These are phyloP conservation scores for Eulemur rubriventer DNA, from an alignment of 2,797 vertebrate genomes.

Conservation along the genomic window DNA sequence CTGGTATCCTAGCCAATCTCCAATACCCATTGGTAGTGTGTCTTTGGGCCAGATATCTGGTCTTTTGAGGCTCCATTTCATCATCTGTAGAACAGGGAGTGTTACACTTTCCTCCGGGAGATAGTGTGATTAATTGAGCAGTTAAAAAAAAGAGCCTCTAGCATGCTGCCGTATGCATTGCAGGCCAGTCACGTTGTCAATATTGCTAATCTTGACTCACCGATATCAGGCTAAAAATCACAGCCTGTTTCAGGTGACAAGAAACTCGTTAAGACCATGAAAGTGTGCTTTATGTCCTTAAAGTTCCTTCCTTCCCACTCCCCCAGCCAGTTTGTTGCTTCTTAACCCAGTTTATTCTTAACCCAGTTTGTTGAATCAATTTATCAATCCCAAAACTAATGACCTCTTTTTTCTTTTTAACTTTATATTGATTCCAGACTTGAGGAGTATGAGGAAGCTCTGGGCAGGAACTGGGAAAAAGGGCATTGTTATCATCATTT, in stretches of 20 bases:
- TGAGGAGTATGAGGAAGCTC: not conserved
- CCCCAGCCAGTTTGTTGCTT: not conserved
- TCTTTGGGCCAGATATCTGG: not conserved
- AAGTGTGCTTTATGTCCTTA: not conserved
- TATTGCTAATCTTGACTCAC: not conserved
- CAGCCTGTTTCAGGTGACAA: not conserved
- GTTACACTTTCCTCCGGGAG: not conserved
- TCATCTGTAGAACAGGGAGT: not conserved
- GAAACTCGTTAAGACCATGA: not conserved
- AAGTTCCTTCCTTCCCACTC: not conserved
- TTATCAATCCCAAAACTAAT: not conserved
- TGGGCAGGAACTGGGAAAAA: not conserved
- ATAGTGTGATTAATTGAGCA: not conserved
- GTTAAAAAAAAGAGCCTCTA: not conserved
- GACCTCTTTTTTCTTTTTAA: not conserved
- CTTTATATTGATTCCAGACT: not conserved
- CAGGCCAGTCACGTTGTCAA: not conserved
- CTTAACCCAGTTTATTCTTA: not conserved
- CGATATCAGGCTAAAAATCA: not conserved
- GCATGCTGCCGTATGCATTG: not conserved
- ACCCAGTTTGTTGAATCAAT: not conserved
- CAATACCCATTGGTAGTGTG: no score
- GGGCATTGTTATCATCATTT: not conserved
- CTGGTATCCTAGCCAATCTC: not conserved
- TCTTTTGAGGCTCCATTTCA: not conserved